phyloP scores from a whole-genome alignment of 2,797 vertebrate genomes.

The Loris lydekkerianus region DNA sequence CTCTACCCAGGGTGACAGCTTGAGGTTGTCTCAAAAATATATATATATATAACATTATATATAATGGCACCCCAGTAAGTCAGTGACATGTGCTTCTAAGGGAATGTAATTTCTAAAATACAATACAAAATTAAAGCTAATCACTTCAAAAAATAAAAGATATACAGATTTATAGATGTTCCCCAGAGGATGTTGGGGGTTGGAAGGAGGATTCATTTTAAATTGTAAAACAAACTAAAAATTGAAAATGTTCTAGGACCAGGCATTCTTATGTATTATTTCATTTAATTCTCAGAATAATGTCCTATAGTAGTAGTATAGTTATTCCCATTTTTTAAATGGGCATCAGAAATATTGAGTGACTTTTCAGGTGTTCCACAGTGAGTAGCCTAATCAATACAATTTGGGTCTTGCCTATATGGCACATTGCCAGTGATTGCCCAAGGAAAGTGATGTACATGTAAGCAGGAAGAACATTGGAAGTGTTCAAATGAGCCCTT shows the following conservation, averaged over 20 bases:
- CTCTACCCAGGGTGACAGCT: no score
- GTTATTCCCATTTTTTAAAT: neutral
- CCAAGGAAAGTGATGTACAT: neutral
- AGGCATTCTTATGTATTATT: neutral
- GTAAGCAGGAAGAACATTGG: conserved; percentile 25
- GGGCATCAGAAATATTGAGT: conserved; percentile 37
- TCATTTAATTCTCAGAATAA: neutral
- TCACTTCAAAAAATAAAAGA: neutral
- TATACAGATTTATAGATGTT: neutral
- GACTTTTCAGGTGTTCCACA: conserved; percentile 17
- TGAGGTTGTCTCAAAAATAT: no score
- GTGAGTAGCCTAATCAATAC: neutral
- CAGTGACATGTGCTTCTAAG: conserved; percentile 45
- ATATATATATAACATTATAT: neutral
- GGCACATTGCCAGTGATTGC: neutral
- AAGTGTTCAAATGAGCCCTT: conserved; percentile 7
- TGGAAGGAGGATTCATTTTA: neutral
- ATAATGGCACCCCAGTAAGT: conserved; percentile 11
- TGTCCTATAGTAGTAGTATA: neutral
- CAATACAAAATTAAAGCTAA: no score
- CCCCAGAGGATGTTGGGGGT: neutral
- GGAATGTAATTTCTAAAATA: conserved; percentile 60
- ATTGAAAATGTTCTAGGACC: neutral
- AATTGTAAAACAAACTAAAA: conserved; percentile 4
- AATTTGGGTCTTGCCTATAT: neutral